Base-by-base conservation (phyloP, 2,797 vertebrate genomes). In the Lithobates sylvaticus region DNA sequence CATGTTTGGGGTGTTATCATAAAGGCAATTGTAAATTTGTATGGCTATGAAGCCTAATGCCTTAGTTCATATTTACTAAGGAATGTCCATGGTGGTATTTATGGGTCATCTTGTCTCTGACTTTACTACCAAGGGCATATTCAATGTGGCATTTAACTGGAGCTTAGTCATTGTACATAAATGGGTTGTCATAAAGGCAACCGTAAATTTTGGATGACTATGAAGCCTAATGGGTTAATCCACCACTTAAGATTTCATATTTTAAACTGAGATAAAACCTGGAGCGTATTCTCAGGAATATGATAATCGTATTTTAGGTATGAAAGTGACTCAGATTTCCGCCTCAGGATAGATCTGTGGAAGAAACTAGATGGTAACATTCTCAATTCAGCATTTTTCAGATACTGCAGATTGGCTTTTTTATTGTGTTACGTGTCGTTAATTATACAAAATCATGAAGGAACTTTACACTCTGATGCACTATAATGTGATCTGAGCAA, bases 231-330 rank as follows among this genome's bases (percentile, higher is more conserved):
- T 44, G 36, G 50, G 80, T 65, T 82, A 81, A 61, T 44, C 2
- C 44, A 10, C 39, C 5, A 42, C 3, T 27, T 27, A n/a, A 64
- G 15, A 42, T 73, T 73, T 72, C 69, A 64, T 27, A 58, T 64
- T 39, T 36, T 61, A 42, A 72, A 58, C 29, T 34, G 39, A 67
- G 61, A 70, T 76, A 76, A 76, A 76, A 36, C 61, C 65, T 70
- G 39, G 21, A 50, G 64, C 73, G 1, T 54, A 84, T 73, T 74
- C 80, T 74, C 50, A 73, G 69, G 44, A 27, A 44, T 29, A 3
- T 29, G 34, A 82, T 34, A 81, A 42, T 39, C 34, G 18, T 81
- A 72, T 58, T 81, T 61, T 81, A 81, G 78, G 68, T 71, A 81
- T 82, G 70, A 73, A 54, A 65, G 47, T 6, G 23, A 23, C 27